These are phyloP conservation scores for Manis javanica DNA, from an alignment of 2,797 vertebrate genomes.

Conservation along the genomic window DNA sequence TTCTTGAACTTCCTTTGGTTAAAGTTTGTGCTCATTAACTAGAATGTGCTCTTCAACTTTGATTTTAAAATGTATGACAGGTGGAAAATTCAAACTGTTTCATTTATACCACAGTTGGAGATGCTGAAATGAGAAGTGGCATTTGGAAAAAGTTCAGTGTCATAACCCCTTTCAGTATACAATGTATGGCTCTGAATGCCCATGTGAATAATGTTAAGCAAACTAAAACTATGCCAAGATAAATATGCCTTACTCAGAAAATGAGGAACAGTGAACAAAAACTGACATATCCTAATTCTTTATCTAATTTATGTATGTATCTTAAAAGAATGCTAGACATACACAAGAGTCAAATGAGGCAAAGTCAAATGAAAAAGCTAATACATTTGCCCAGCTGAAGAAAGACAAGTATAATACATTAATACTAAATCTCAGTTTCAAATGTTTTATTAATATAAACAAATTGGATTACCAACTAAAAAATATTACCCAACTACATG, in stretches of 20 bases:
- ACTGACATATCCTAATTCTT: background rate
- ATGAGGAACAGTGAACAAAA: background rate
- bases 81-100: constrained; percentile 11
- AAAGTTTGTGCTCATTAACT: constrained; percentile 47
- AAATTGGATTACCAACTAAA: background rate
- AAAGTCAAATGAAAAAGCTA: background rate
- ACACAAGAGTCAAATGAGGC: background rate
- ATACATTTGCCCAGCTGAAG: background rate
- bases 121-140: background rate
- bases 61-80: constrained; percentile 13
- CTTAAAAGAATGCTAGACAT: background rate
- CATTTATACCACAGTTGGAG: background rate
- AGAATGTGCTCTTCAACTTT: background rate
- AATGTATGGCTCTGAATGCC: constrained; percentile 31
- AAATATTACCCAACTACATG: background rate
- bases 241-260: background rate
- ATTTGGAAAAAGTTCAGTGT: constrained; percentile 40
- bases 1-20: constrained; percentile 13
- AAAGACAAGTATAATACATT: background rate
- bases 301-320: background rate
- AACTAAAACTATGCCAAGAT: background rate
- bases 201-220: constrained; percentile 10
- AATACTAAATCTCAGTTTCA: background rate
- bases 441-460: background rate
- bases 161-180: constrained; percentile 6